A percentile compares a stretch with the other conserved stretches of the same genome.
Evolutionary conservation across 2,113 vertebrate species (phyloP).

Genomic region (Gobius niger): DNA sequence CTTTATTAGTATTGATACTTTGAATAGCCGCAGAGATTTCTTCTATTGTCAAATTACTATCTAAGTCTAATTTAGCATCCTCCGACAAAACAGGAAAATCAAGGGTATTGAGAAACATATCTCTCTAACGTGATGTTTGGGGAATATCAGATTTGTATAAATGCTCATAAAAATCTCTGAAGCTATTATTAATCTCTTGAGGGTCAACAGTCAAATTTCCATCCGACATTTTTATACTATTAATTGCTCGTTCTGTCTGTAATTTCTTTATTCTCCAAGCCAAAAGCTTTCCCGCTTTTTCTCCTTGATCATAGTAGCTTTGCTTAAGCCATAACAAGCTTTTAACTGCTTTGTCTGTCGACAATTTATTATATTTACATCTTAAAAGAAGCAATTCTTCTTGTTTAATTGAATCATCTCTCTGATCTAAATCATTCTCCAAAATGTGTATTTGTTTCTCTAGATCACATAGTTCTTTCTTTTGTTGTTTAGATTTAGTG

Average conservation of each 20-base stretch:
- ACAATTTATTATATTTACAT: conserved; percentile 3
- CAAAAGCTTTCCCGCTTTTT: not conserved
- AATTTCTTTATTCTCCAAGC: too few species aligned
- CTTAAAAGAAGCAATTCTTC: not conserved
- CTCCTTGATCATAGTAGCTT: not conserved
- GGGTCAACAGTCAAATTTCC: too few species aligned
- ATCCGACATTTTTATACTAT: too few species aligned
- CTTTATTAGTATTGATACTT: not conserved
- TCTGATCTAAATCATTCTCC: not conserved
- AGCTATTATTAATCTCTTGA: too few species aligned
- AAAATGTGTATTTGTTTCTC: not conserved
- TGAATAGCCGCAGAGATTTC: not conserved
- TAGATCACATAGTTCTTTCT: not conserved
- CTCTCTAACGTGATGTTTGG: too few species aligned
- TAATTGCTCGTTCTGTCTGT: too few species aligned
- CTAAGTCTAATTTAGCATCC: not conserved
- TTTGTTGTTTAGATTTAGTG: not conserved
- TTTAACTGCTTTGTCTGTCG: not conserved
- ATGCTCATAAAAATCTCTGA: too few species aligned
- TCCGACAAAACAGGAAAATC: not conserved
- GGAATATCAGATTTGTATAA: too few species aligned
- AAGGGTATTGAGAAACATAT: not conserved
- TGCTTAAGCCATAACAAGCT: not conserved
- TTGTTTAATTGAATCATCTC: not conserved
- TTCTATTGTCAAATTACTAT: not conserved